Percentiles rank a stretch among this genome's conserved stretches.
These are phyloP conservation scores for Nannospalax galili DNA, from an alignment of 2,113 vertebrate species.

Conservation along the genomic window DNA sequence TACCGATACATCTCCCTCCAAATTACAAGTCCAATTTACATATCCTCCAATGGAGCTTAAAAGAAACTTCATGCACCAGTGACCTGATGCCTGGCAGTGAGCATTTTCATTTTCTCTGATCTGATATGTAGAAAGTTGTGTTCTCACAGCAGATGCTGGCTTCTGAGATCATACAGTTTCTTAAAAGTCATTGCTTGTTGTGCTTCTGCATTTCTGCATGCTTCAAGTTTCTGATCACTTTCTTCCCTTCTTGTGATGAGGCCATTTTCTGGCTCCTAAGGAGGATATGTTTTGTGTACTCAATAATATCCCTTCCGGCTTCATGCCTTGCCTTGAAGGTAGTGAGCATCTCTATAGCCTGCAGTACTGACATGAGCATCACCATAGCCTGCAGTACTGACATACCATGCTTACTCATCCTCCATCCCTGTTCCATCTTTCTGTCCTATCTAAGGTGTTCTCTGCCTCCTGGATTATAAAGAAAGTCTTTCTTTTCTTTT, in stretches of 20 bases:
- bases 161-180: not conserved
- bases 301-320: not conserved
- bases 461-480: not conserved
- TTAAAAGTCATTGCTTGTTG: not conserved
- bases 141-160: not conserved
- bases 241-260: not conserved
- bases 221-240: not conserved
- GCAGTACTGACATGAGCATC: not conserved
- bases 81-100: not conserved
- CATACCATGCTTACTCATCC: not conserved
- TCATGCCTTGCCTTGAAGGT: not conserved
- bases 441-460: not conserved
- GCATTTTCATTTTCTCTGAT: not conserved
- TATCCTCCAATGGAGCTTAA: not conserved
- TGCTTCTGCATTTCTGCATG: not conserved
- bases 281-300: not conserved
- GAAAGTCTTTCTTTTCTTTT: not conserved
- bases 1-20: fast-evolving
- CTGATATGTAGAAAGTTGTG: not conserved
- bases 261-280: not conserved
- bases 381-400: not conserved
- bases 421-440: not conserved
- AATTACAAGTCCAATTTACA: not conserved
- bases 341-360: not conserved
- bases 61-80: not conserved